phyloP scores from a whole-genome alignment of 2,888 invertebrate genomes.

The Aphidius colemani region DNA sequence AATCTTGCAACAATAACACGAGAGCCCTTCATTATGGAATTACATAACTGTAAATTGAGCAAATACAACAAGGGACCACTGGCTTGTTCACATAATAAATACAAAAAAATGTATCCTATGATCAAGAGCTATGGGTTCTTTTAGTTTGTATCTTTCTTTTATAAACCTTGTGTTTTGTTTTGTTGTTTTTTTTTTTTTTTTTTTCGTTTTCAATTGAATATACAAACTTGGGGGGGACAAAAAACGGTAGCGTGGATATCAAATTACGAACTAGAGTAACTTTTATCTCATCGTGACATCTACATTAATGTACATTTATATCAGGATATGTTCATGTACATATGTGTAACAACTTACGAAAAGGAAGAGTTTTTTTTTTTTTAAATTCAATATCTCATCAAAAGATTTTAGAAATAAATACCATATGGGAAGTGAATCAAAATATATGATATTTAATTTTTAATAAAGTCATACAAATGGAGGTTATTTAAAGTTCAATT shows the following conservation, averaged over 20 bases:
- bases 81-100: conserved; percentile 1
- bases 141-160: conserved; percentile 46
- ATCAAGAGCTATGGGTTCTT: conserved; percentile 27
- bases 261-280: conserved; percentile 46
- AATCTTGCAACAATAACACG: conserved; percentile 42
- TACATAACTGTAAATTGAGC: conserved; percentile 58
- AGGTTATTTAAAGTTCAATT: too few relatives aligned
- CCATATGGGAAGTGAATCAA: too few relatives aligned
- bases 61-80: conserved; percentile 48
- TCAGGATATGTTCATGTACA: too few relatives aligned
- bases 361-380: too few relatives aligned
- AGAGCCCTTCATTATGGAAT: conserved; percentile 53
- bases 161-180: conserved; percentile 11
- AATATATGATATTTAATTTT: too few relatives aligned
- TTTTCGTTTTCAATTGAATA: conserved; percentile 17
- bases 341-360: conserved; percentile 9
- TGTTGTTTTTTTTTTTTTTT: conserved; percentile 8
- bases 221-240: conserved; percentile 24
- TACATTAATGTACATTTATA: conserved; percentile 29
- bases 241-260: conserved; percentile 43
- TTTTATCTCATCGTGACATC: conserved; percentile 54
- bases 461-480: too few relatives aligned
- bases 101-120: conserved; percentile 2
- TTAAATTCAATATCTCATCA: too few relatives aligned
- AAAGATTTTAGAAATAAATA: too few relatives aligned